phyloP scores from a whole-genome alignment of 2,113 vertebrate species.

The Thomomys bottae region DNA sequence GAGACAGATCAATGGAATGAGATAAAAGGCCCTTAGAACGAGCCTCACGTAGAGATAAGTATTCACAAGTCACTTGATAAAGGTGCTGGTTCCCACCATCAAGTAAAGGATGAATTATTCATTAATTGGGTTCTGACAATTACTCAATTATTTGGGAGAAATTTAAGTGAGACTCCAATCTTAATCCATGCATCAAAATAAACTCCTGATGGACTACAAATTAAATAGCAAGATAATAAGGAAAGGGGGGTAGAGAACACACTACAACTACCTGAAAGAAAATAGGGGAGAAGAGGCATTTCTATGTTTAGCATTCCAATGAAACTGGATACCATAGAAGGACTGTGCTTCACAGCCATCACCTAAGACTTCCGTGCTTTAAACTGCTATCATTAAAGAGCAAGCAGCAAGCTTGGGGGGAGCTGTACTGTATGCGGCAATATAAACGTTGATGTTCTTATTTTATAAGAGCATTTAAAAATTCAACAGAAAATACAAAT shows the following conservation, averaged over 20 bases:
- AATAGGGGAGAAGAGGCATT: not conserved
- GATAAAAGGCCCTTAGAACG: constrained; percentile 41
- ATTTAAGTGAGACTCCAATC: constrained; percentile 41
- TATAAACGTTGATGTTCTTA: constrained; percentile 14
- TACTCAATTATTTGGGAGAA: constrained; percentile 61
- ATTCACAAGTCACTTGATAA: constrained; percentile 46
- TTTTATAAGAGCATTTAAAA: constrained; percentile 30
- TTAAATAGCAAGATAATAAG: constrained; percentile 38
- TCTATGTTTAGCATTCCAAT: not conserved
- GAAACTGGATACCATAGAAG: constrained; percentile 21
- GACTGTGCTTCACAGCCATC: not conserved
- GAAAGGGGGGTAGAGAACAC: not conserved
- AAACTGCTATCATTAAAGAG: not conserved
- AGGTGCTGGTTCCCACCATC: constrained; percentile 21
- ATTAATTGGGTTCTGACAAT: constrained; percentile 59
- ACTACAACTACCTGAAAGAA: not conserved
- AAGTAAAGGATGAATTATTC: constrained; percentile 63
- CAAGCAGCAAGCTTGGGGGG: not conserved
- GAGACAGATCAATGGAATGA: constrained; percentile 11
- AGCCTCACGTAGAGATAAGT: constrained; percentile 55
- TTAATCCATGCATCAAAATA: constrained; percentile 46
- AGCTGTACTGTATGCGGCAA: not conserved
- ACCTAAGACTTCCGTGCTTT: not conserved
- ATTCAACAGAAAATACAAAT: not conserved
- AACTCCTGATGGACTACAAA: constrained; percentile 34